These are phyloP conservation scores for Eulemur rubriventer DNA, from an alignment of 2,797 vertebrate genomes.

Conservation along the genomic window DNA sequence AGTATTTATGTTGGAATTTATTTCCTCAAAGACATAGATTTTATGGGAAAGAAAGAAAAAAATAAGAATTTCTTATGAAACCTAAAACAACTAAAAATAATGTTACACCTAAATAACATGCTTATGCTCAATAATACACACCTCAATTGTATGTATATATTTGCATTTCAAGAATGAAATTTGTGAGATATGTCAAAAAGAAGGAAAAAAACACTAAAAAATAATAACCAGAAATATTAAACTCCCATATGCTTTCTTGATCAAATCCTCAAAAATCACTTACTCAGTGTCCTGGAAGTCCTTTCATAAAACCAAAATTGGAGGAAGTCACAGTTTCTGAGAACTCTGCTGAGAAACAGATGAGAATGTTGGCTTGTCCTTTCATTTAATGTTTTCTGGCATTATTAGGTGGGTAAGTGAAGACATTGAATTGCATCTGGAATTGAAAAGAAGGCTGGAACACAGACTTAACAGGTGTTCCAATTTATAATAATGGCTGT, in stretches of 20 bases:
- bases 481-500: slow-evolving; percentile 56
- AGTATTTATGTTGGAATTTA: not conserved
- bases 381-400: slow-evolving; percentile 22
- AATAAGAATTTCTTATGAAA: not conserved
- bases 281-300: not conserved
- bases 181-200: not conserved
- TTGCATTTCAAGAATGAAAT: not conserved
- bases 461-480: slow-evolving; percentile 59
- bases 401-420: slow-evolving; percentile 31
- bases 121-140: not conserved
- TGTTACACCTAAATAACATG: not conserved
- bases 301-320: slow-evolving; percentile 25
- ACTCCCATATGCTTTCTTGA: not conserved
- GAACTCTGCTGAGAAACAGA: slow-evolving; percentile 30
- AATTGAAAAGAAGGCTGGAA: slow-evolving; percentile 49
- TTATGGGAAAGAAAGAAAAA: not conserved
- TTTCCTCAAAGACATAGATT: not conserved
- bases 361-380: slow-evolving; percentile 31
- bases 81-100: not conserved
- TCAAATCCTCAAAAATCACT: slow-evolving; percentile 13
- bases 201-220: not conserved
- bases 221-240: not conserved
- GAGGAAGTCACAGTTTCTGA: not conserved
- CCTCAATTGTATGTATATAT: not conserved
- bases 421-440: slow-evolving; percentile 46